Percentiles rank a stretch among this genome's conserved stretches.
These are phyloP conservation scores for Dromius quadrimaculatus DNA, from an alignment of 2,888 invertebrate species.

Conservation along the genomic window DNA sequence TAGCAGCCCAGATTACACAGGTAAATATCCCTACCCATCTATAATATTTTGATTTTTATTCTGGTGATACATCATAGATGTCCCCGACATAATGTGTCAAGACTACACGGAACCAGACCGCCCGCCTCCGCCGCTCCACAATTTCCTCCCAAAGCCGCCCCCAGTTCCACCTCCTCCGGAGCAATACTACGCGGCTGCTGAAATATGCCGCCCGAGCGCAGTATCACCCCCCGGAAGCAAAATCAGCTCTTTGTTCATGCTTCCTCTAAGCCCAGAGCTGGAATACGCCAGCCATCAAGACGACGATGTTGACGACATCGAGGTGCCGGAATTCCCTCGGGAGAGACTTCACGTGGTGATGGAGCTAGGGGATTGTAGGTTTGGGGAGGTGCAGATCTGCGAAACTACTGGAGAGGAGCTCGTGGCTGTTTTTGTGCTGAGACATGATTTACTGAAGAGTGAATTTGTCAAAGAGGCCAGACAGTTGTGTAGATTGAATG, in stretches of 20 bases:
- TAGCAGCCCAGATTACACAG: conserved; percentile 72
- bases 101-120: conserved; percentile 71
- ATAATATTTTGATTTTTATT: conserved; percentile 10
- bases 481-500: conserved; percentile 76
- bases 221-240: conserved; percentile 61
- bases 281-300: conserved; percentile 69
- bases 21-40: conserved; percentile 65
- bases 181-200: conserved; percentile 76
- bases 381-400: conserved; percentile 80
- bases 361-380: conserved; percentile 82
- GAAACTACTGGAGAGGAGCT: conserved; percentile 70
- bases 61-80: conserved; percentile 70
- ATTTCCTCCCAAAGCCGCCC: conserved; percentile 72
- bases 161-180: conserved; percentile 77
- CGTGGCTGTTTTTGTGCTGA: conserved; percentile 77
- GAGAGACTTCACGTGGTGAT: conserved; percentile 81
- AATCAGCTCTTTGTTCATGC: conserved; percentile 64
- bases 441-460: conserved; percentile 72
- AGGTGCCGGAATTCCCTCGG: conserved; percentile 75
- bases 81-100: conserved; percentile 72
- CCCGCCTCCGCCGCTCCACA: conserved; percentile 68
- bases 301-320: conserved; percentile 66
- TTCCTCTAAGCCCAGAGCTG: conserved; percentile 63
- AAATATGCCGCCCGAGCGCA: conserved; percentile 67
- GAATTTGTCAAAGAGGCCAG: conserved; percentile 81